Percentiles rank a stretch among this genome's conserved stretches.
Evolutionary conservation across 2,888 invertebrate species (phyloP).

Genomic region (Polydrusus pterygomalis): DNA sequence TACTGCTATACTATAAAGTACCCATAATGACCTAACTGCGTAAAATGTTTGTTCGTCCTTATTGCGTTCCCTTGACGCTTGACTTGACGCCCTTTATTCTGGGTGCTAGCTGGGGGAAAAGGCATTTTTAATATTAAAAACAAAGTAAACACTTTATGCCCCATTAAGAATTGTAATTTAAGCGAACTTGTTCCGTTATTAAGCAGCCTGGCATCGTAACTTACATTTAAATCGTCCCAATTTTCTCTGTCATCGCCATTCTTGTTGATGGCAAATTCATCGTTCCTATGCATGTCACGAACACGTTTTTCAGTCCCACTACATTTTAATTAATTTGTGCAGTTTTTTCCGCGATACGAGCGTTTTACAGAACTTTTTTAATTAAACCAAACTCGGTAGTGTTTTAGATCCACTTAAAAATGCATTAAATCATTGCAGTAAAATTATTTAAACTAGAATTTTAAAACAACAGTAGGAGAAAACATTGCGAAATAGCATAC

Average conservation of each 20-base stretch:
- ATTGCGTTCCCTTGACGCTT: neutral
- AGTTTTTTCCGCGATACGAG: slow-evolving; percentile 32
- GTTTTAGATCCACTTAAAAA: slow-evolving; percentile 11
- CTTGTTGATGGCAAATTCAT: slow-evolving; percentile 37
- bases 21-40: too few relatives aligned
- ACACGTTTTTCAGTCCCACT: slow-evolving; percentile 39
- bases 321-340: slow-evolving; percentile 40
- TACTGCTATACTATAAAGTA: too few relatives aligned
- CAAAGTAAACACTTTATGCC: slow-evolving; percentile 17
- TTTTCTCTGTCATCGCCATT: slow-evolving; percentile 43
- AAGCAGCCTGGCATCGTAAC: slow-evolving; percentile 13
- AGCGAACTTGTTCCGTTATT: slow-evolving; percentile 9
- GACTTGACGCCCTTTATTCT: neutral
- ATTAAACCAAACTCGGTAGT: slow-evolving; percentile 24
- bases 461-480: too few relatives aligned
- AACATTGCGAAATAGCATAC: too few relatives aligned
- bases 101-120: neutral
- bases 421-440: neutral
- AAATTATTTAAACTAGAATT: neutral
- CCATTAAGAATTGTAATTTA: slow-evolving; percentile 16
- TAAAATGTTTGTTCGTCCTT: too few relatives aligned
- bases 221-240: slow-evolving; percentile 33
- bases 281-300: slow-evolving; percentile 43
- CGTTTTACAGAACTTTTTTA: slow-evolving; percentile 35
- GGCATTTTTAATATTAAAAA: slow-evolving; percentile 7